Evolutionary conservation across 64 coral and sea anemone genomes (phyloP).

Genomic region (Orbicella faveolata): DNA sequence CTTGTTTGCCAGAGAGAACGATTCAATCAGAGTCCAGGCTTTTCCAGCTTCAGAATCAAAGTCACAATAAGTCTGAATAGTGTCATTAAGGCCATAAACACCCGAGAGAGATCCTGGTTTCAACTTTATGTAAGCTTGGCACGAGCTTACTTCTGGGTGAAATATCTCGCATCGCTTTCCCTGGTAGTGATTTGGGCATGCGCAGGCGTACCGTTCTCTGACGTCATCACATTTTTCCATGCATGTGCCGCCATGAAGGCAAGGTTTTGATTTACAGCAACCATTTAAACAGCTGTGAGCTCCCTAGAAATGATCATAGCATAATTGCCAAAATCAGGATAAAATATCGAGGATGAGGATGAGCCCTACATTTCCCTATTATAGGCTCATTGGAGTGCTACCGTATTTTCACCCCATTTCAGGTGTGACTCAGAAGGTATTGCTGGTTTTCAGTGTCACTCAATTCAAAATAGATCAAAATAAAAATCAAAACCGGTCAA

Average conservation of each 20-base stretch:
- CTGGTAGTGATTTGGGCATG: conserved; percentile 10
- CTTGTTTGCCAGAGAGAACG: conserved; percentile 38
- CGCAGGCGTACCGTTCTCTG: conserved; percentile 33
- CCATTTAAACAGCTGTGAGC: conserved; percentile 23
- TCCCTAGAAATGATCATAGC: background rate
- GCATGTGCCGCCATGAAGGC: conserved; percentile 45
- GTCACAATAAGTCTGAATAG: conserved; percentile 14
- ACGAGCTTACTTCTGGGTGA: conserved; percentile 2
- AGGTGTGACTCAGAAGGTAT: no score
- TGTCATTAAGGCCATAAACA: conserved; percentile 14
- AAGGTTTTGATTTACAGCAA: conserved; percentile 41
- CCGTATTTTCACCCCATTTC: no score
- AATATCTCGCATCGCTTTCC: conserved; percentile 38
- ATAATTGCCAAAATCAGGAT: background rate
- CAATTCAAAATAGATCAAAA: no score
- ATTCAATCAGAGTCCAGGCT: conserved; percentile 59
- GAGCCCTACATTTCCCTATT: background rate
- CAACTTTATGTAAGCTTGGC: background rate
- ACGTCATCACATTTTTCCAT: conserved; percentile 22
- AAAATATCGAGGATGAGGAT: background rate
- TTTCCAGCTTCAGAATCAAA: conserved; percentile 2
- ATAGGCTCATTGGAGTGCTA: no score
- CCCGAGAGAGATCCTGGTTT: background rate
- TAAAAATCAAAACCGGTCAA: no score
- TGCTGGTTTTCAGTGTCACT: no score